Base-by-base conservation (phyloP, 2,888 invertebrate genomes). In the Geotrupes spiniger region DNA sequence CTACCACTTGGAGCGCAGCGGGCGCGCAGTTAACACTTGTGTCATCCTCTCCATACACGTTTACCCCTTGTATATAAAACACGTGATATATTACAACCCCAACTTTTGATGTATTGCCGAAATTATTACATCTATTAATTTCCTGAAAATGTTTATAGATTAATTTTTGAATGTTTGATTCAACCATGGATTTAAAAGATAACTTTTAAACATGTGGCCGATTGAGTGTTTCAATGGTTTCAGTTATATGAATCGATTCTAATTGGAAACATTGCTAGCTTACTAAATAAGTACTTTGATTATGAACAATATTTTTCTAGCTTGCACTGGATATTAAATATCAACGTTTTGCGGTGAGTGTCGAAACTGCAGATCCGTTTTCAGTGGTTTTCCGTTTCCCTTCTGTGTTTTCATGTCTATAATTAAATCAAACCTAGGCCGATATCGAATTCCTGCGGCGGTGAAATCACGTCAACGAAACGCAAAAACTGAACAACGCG, bases 301-400 rank as follows among this genome's bases (percentile, higher is more conserved):
- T n/a, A n/a, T n/a, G n/a, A n/a, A n/a, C n/a, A n/a, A n/a, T n/a
- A n/a, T n/a, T n/a, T n/a, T n/a, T n/a, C n/a, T n/a, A n/a, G n/a
- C n/a, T 21, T 21, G 21, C 10, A 33, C 10, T 16, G 16, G 40
- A 40, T 40, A 40, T 40, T 25, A 15, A 27, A 49, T 57, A 52
- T 57, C 58, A 56, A 49, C 45, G 46, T 21, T 21, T 54, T 58
- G 58, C 44, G 59, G 59, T 59, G 21, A 45, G 28, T 50, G 37
- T 52, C 36, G 40, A 52, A 57, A 33, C 12, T 10, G 56, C 57
- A 53, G 50, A 65, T 65, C 60, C 53, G 59, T 62, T 67, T 64
- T 64, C 63, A 58, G 67, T 52, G 68, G 68, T 69, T 69, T 69
- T 62, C 66, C 66, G 65, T 59, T 67, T 67, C 66, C 66, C 61